These are phyloP conservation scores for Drosophila tripunctata DNA, from an alignment of 2,888 invertebrate genomes.

Conservation along the genomic window DNA sequence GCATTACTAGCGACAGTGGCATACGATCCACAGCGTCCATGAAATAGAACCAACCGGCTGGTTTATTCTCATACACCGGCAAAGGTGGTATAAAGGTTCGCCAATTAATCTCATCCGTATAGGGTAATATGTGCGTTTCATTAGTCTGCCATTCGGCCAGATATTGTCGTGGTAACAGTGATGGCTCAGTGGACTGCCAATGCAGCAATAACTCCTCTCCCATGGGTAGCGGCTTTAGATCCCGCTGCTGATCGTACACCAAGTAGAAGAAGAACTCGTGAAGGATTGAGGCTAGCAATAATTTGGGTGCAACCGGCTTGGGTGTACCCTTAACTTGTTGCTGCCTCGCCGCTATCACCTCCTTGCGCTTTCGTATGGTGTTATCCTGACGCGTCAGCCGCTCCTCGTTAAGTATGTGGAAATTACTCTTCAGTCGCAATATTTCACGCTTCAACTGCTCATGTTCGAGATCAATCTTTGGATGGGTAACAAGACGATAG, in stretches of 20 bases:
- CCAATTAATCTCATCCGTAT: conserved; percentile 86
- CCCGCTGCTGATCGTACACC: conserved; percentile 86
- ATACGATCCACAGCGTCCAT: conserved; percentile 89
- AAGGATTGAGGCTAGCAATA: conserved; percentile 87
- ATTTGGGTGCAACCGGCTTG: conserved; percentile 84
- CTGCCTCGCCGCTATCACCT: conserved; percentile 23
- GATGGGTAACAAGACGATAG: conserved; percentile 80
- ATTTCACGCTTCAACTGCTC: conserved; percentile 69
- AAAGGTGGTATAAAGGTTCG: conserved; percentile 90
- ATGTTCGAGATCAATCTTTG: conserved; percentile 75
- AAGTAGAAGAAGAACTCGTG: conserved; percentile 90
- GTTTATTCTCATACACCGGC: conserved; percentile 86
- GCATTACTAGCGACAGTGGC: conserved; percentile 89
- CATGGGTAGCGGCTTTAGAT: conserved; percentile 65
- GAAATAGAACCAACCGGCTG: conserved; percentile 88
- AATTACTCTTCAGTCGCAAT: conserved; percentile 72
- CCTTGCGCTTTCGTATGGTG: conserved; percentile 41
- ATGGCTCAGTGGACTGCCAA: conserved; percentile 81
- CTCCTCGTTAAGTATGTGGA: conserved; percentile 72
- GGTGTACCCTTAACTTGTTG: conserved; percentile 10
- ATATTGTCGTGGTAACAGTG: conserved; percentile 81
- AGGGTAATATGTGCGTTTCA: conserved; percentile 79
- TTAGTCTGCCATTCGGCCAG: conserved; percentile 84
- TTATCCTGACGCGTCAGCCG: conserved; percentile 22
- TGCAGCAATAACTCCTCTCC: conserved; percentile 61